Evolutionary conservation across 1,140 invertebrate species (phyloP), one percentile per base, ranked within the genome.

Genomic region (Tetranychus urticae): DNA sequence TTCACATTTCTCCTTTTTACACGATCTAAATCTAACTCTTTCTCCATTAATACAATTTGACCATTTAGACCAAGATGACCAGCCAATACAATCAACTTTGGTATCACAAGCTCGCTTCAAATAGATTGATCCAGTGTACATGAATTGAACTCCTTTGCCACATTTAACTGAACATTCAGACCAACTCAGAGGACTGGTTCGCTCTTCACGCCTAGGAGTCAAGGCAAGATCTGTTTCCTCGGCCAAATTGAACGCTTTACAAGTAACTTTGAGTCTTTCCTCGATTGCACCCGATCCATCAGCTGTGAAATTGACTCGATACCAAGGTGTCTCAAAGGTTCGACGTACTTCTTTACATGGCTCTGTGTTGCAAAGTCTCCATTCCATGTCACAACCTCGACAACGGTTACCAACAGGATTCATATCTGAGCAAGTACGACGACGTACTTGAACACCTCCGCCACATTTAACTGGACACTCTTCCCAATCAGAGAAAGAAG

Each of bases 391-490:
- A 34, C 31, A 37, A 33, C 33, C 33, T 35, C 14, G n/a, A 1
- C 31, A 54, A 52, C 35, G n/a, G 10, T 23, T 35, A 6, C 5
- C 39, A 42, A 5, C 5, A 42, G 39, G 39, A 5, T 5, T 6
- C 7, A 89, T 89, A 66, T 77, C 80, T 68, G 87, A 79, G 69
- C 89, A 93, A 61, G 82, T 77, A 3, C 89, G 74, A 31, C 77
- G 72, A 14, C 81, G 80, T 62, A 78, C 80, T 67, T 83, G 81
- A 7, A 93, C 79, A 3, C 89, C 89, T 4, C 88, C 88, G 0
- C 87, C 88, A 71, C 89, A 93, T 0, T 79, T 80, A 35, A 87
- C 73, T 1, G 86, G 84, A 68, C 89, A 93, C 1, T 77, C 72
- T 0, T 81, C 81, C 69, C 78, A 82, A 72, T 68, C 66, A 67